Evolutionary conservation across 2,888 invertebrate genomes (phyloP).

Genomic region (Plebejus anna): DNA sequence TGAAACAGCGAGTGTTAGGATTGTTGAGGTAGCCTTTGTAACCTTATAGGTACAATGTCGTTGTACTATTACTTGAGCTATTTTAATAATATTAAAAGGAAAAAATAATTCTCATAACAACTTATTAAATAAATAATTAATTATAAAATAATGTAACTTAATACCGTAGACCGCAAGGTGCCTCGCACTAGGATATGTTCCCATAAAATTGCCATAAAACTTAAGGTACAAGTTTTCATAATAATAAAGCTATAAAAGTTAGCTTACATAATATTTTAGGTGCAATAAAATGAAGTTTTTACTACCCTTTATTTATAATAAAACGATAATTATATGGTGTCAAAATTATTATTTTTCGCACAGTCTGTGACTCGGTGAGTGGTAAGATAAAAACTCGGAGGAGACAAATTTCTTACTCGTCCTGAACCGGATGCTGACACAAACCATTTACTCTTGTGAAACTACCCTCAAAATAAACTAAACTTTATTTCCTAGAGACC

Average conservation of each 20-base stretch:
- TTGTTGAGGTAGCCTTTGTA: not conserved
- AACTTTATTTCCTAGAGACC: not conserved
- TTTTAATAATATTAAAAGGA: no score
- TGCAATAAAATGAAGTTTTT: not conserved
- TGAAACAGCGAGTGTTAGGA: not conserved
- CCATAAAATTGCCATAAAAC: not conserved
- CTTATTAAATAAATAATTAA: not conserved
- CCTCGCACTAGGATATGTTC: not conserved
- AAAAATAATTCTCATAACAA: no score
- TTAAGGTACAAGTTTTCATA: not conserved
- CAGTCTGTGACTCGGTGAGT: constrained; percentile 43
- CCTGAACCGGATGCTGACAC: constrained; percentile 51
- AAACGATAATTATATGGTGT: constrained; percentile 39
- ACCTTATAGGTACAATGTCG: not conserved
- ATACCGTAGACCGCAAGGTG: not conserved
- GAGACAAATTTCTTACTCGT: constrained; percentile 75
- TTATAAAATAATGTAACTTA: not conserved
- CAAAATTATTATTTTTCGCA: constrained; percentile 66
- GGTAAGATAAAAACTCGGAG: constrained; percentile 48
- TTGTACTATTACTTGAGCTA: no score
- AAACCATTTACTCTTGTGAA: constrained; percentile 35
- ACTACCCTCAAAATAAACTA: not conserved
- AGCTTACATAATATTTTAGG: not conserved
- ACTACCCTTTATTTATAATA: not conserved
- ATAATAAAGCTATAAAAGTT: not conserved